Percentiles rank a stretch among this genome's conserved stretches.
Evolutionary conservation across 2,113 vertebrate species (phyloP).

Genomic region (Calypte anna): DNA sequence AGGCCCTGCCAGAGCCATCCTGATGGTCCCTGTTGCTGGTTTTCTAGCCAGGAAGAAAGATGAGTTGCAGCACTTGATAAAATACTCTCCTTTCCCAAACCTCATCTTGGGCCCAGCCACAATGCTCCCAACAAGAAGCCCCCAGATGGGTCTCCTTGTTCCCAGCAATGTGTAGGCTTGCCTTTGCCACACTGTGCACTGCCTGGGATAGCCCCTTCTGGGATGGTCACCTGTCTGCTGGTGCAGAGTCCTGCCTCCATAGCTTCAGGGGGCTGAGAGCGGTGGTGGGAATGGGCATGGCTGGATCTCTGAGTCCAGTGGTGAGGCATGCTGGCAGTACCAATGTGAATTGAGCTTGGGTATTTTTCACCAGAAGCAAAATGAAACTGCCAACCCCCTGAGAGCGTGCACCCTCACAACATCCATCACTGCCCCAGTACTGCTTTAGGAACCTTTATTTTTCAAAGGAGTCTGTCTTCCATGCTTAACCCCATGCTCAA

Average conservation of each 20-base stretch:
- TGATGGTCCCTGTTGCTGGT: background rate
- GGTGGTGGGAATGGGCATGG: background rate
- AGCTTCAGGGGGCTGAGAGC: background rate
- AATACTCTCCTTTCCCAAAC: background rate
- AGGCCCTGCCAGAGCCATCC: accelerated
- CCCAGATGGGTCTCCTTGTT: background rate
- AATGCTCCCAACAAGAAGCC: background rate
- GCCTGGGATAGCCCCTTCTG: background rate
- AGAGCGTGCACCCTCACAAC: background rate
- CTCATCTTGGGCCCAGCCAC: background rate
- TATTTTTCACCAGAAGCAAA: background rate
- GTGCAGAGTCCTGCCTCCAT: background rate
- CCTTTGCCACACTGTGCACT: accelerated
- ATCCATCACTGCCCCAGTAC: background rate
- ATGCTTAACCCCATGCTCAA: background rate
- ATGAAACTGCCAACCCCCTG: background rate
- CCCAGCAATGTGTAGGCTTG: background rate
- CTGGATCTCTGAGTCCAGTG: accelerated
- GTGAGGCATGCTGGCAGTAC: background rate
- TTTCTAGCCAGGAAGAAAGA: background rate
- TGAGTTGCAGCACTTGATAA: background rate
- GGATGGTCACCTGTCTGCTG: background rate
- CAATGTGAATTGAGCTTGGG: background rate
- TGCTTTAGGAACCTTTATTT: conserved; percentile 62
- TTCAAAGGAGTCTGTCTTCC: background rate